A percentile compares a stretch with the other conserved stretches of the same genome.
Conservation (phyloP, 2,797 vertebrate genomes). For the Vespertilio murinus region DNA sequence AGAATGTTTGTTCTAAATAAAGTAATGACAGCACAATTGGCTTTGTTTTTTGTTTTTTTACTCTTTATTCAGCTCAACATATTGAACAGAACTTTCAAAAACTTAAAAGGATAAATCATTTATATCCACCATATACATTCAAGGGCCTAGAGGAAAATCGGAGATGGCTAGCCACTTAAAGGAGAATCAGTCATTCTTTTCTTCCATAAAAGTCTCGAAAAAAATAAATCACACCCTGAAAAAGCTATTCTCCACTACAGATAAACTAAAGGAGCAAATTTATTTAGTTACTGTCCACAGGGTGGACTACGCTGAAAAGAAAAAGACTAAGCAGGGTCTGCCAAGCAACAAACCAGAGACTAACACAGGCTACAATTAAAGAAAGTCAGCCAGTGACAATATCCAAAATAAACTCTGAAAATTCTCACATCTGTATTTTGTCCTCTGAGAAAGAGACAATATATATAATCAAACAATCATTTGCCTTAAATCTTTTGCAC, state of each 20-base stretch:
- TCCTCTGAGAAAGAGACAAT: background rate
- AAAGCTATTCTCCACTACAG: constrained; percentile 1
- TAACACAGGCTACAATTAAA: background rate
- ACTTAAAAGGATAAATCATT: constrained; percentile 4
- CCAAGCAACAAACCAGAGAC: constrained; percentile 3
- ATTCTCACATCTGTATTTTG: background rate
- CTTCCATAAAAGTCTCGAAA: background rate
- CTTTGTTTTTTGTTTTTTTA: background rate
- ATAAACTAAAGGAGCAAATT: constrained; percentile 10
- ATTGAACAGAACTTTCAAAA: constrained; percentile 29
- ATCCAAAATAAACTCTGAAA: background rate
- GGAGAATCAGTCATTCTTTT: background rate
- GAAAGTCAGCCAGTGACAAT: background rate
- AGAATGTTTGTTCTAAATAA: background rate
- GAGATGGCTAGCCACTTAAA: background rate
- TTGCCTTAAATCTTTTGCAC: background rate
- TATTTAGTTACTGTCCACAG: constrained; percentile 6
- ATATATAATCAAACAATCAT: background rate
- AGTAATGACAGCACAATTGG: background rate
- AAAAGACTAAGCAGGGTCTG: background rate
- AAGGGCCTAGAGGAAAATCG: constrained; percentile 1
- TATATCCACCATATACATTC: background rate
- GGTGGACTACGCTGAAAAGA: background rate
- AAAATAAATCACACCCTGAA: background rate
- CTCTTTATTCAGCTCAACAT: background rate